Evolutionary conservation across 2,888 invertebrate genomes (phyloP).

Genomic region (Sisyra terminalis): DNA sequence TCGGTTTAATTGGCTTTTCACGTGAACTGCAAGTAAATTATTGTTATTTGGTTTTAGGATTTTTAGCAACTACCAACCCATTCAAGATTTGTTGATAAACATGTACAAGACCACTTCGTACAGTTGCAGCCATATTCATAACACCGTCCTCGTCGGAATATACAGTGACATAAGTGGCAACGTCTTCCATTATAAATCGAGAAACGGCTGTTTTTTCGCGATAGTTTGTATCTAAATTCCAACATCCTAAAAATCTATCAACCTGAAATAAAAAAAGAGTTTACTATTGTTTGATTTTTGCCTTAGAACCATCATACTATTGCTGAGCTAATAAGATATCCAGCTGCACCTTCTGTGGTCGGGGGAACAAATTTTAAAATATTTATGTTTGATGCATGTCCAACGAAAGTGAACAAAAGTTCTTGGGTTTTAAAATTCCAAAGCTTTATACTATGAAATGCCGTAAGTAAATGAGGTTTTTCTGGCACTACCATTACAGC

Average conservation of each 20-base stretch:
- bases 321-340: conserved; percentile 30
- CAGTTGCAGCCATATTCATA: conserved; percentile 35
- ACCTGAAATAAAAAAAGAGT: conserved; percentile 15
- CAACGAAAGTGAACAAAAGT: conserved; percentile 42
- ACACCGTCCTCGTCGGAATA: conserved; percentile 30
- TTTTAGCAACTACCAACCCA: too few species aligned
- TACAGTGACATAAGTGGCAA: conserved; percentile 36
- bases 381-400: conserved; percentile 41
- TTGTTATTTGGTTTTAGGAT: too few species aligned
- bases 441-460: conserved; percentile 34
- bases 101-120: conserved; percentile 63
- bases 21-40: conserved; percentile 22
- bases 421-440: conserved; percentile 44
- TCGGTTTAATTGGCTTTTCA: conserved; percentile 45
- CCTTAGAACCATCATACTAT: conserved; percentile 18
- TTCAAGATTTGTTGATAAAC: conserved; percentile 62
- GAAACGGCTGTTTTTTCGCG: conserved; percentile 33
- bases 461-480: conserved; percentile 24
- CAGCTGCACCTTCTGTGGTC: conserved; percentile 16
- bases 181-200: conserved; percentile 53
- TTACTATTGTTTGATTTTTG: too few species aligned
- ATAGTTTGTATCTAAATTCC: conserved; percentile 28
- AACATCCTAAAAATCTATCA: conserved; percentile 30
- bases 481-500: conserved; percentile 42
- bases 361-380: conserved; percentile 25